Percentiles rank a stretch among this genome's conserved stretches.
Conservation (phyloP, 2,888 invertebrate species). For the Theretra japonica region DNA sequence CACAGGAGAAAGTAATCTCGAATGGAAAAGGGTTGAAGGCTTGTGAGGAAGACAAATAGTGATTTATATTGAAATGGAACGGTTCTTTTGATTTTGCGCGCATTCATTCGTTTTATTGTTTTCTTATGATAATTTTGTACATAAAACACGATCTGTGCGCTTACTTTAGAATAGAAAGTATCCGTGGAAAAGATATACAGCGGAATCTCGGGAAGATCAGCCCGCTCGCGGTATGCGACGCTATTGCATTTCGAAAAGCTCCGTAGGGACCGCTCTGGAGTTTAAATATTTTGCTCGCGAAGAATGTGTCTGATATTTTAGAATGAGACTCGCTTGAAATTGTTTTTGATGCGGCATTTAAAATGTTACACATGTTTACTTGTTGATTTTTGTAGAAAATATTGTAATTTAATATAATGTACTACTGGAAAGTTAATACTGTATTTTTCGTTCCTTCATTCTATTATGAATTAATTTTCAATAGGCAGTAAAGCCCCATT, state of each 20-base stretch:
- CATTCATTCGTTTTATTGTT: conserved; percentile 60
- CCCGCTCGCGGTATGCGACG: not conserved
- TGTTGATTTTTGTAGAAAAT: not conserved
- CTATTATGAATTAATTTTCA: too few relatives aligned
- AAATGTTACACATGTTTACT: not conserved
- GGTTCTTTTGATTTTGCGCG: conserved; percentile 54
- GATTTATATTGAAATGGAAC: conserved; percentile 61
- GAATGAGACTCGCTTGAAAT: not conserved
- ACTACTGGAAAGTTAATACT: not conserved
- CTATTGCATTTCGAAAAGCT: conserved; percentile 13
- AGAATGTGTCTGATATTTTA: conserved; percentile 15
- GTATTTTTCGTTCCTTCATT: too few relatives aligned
- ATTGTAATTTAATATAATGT: not conserved
- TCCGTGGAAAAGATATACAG: conserved; percentile 9
- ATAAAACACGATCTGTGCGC: conserved; percentile 35
- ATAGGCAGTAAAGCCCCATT: too few relatives aligned
- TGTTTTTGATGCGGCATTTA: not conserved
- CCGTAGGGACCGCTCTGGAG: not conserved
- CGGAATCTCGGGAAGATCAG: not conserved
- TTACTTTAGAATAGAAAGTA: conserved; percentile 28
- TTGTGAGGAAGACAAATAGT: conserved; percentile 59
- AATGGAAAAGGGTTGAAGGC: conserved; percentile 51
- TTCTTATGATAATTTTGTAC: conserved; percentile 54
- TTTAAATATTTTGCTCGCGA: conserved; percentile 8
- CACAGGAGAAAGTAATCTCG: conserved; percentile 33